Evolutionary conservation across 2,888 invertebrate genomes (phyloP).

Genomic region (Callinectes sapidus): DNA sequence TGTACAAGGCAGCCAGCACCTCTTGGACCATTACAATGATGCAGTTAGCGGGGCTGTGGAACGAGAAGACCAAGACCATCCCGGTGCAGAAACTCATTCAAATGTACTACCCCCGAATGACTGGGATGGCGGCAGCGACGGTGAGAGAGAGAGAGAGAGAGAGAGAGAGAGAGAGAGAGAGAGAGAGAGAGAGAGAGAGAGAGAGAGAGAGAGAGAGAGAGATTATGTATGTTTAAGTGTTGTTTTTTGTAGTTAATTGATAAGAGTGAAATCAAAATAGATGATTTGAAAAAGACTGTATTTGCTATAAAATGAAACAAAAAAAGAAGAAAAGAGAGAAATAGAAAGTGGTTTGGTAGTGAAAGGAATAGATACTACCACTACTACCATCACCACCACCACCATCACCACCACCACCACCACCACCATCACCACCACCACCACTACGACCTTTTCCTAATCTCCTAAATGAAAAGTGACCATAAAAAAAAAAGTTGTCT

Average conservation of each 20-base stretch:
- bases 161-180: slow-evolving; percentile 4
- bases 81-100: slow-evolving; percentile 80
- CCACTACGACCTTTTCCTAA: neutral
- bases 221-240: neutral
- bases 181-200: neutral
- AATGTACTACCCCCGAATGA: slow-evolving; percentile 57
- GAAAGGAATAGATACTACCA: neutral
- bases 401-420: neutral
- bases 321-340: neutral
- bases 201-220: slow-evolving; percentile 25
- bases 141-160: slow-evolving; percentile 43
- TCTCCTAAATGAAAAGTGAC: too few relatives aligned
- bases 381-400: neutral
- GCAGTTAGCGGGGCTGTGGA: slow-evolving; percentile 78
- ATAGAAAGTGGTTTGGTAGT: too few relatives aligned
- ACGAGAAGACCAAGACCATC: slow-evolving; percentile 93
- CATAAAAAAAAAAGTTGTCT: neutral
- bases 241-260: too few relatives aligned
- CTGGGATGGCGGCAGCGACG: slow-evolving; percentile 52
- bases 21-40: slow-evolving; percentile 90
- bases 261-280: too few relatives aligned
- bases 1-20: slow-evolving; percentile 86
- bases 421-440: neutral
- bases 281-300: too few relatives aligned
- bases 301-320: neutral